Evolutionary conservation across 2,113 vertebrate species (phyloP), one percentile per base, ranked within the genome.

Genomic region (Antigone vipio): DNA sequence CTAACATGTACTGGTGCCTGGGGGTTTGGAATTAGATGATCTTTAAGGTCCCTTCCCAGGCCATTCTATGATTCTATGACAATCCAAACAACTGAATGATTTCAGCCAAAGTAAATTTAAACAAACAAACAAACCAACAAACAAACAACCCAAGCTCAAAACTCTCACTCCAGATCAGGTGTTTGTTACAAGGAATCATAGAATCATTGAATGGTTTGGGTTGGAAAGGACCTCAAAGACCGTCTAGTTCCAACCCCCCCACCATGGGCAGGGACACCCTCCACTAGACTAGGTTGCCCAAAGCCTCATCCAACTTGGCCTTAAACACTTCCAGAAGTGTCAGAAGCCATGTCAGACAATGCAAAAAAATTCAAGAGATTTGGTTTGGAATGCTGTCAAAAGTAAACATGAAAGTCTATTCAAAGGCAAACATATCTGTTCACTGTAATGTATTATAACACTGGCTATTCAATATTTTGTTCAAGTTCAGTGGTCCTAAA

Each of bases 361-460:
- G 15, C 55, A 81, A 67, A 85, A 83, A 88, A 66, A 67, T 75
- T 80, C 35, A 95, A 80, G n/a, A 86, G 16, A 74, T n/a, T 90
- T 89, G 45, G 76, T 95, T 81, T 95, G 68, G 78, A 88, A 71
- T 69, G 59, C 32, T 93, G 55, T 90, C 53, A 90, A 87, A 89
- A 78, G 38, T 53, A 85, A 77, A 53, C 32, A 62, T 58, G 78
- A 47, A 85, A 66, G 15, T 58, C 68, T 92, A 21, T 59, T 90
- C 55, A 92, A 77, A 93, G 50, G 18, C 67, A 93, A 90, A 77
- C 22, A 9, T 85, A 72, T 82, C 58, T 76, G 16, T 60, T 95
- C n/a, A 67, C 35, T 77, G 34, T 49, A 72, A 67, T 63, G 27
- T 19, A 49, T 74, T 71, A 35, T 50, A 84, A 40, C 74, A 52